phyloP scores from a whole-genome alignment of 2,888 invertebrate genomes.

The Tholera decimalis region DNA sequence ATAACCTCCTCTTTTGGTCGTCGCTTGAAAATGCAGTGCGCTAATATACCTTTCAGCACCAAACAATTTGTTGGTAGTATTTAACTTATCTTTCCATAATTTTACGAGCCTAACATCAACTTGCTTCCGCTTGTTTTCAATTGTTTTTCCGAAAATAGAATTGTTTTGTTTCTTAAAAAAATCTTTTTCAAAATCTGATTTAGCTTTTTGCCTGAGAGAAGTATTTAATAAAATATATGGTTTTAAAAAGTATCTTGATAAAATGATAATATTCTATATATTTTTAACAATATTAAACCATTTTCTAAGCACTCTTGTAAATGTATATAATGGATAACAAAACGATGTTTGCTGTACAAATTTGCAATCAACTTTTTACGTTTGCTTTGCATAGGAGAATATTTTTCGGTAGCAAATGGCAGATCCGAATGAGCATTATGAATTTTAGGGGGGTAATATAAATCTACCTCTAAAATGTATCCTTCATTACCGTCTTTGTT shows the following conservation, averaged over 20 bases:
- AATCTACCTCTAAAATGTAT: constrained; percentile 12
- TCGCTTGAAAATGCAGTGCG: constrained; percentile 1
- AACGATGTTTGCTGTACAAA: neutral
- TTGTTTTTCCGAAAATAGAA: neutral
- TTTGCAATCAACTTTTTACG: constrained; percentile 8
- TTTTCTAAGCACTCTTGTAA: too few species aligned
- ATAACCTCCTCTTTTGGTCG: too few species aligned
- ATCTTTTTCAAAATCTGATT: constrained; percentile 3
- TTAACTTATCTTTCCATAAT: constrained; percentile 2
- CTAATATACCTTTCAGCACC: constrained; percentile 3
- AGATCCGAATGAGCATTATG: constrained; percentile 13
- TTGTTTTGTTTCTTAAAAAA: too few species aligned
- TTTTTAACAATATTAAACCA: too few species aligned
- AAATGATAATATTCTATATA: too few species aligned
- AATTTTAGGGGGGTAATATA: constrained; percentile 2
- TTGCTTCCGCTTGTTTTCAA: constrained; percentile 5
- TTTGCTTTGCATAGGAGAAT: constrained; percentile 1
- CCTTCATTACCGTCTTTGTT: neutral
- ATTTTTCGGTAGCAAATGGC: constrained; percentile 6
- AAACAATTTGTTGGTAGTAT: neutral
- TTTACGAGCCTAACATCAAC: constrained; percentile 2
- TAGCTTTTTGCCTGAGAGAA: neutral
- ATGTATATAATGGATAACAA: constrained; percentile 3
- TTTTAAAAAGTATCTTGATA: too few species aligned
- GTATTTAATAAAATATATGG: constrained; percentile 4